Percentiles rank a stretch among this genome's conserved stretches.
phyloP scores from a whole-genome alignment of 2,113 vertebrate genomes.

The Ctenomys sociabilis region DNA sequence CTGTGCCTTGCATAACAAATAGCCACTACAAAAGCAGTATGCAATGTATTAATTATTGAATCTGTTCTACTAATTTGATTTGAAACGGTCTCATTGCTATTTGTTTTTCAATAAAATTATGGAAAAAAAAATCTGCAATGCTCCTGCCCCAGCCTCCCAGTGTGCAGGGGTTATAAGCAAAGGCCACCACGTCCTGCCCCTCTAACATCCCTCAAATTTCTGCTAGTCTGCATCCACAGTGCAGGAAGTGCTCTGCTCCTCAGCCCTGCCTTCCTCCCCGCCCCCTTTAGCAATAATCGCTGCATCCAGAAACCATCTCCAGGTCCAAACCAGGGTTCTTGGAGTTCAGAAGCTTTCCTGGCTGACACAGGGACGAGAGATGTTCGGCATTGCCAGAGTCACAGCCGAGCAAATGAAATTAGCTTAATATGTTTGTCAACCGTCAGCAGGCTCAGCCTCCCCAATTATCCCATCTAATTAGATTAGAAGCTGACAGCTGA shows the following conservation, averaged over 20 bases:
- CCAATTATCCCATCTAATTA: slow-evolving; percentile 86
- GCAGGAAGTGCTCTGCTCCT: neutral
- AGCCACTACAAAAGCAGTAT: no score
- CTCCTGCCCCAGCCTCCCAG: neutral
- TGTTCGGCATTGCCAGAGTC: neutral
- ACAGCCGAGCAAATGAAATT: slow-evolving; percentile 4
- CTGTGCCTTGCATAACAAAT: no score
- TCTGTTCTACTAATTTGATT: no score
- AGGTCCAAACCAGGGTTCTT: neutral
- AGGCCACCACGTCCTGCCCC: neutral
- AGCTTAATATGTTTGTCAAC: slow-evolving; percentile 80
- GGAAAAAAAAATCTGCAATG: no score
- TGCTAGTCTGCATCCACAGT: neutral
- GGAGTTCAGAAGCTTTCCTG: neutral
- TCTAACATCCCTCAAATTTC: neutral
- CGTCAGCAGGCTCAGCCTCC: slow-evolving; percentile 72
- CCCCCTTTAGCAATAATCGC: neutral
- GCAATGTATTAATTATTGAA: no score
- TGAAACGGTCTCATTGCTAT: no score
- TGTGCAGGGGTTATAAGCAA: neutral
- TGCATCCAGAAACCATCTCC: neutral
- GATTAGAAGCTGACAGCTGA: slow-evolving; percentile 85
- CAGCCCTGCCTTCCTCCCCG: fast-evolving
- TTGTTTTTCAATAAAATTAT: no score
- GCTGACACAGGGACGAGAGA: neutral